phyloP scores from a whole-genome alignment of 2,113 vertebrate species.

The Phyllopteryx taeniolatus region DNA sequence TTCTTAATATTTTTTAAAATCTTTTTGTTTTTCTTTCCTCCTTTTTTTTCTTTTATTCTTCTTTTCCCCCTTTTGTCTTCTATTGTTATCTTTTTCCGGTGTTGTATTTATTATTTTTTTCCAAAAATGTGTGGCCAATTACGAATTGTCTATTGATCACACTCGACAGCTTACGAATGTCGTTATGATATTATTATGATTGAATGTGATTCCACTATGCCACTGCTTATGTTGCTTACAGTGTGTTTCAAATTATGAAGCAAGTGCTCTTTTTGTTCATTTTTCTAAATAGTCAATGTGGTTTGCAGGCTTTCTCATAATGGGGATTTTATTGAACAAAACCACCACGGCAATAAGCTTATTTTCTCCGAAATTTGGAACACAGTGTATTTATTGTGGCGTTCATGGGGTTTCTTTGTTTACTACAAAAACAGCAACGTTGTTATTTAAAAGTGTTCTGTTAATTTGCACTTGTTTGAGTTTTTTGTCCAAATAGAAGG shows the following conservation, averaged over 20 bases:
- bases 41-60: not conserved
- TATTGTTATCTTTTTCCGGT: not conserved
- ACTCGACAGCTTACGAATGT: not conserved
- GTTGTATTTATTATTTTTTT: not conserved
- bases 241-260: not conserved
- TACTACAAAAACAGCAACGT: not conserved
- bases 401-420: not conserved
- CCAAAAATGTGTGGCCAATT: constrained; percentile 5
- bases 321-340: too few species aligned
- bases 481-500: not conserved
- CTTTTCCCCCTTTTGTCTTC: not conserved
- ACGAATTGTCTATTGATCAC: constrained; percentile 12
- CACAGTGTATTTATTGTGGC: not conserved
- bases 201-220: not conserved
- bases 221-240: not conserved
- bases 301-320: too few species aligned
- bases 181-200: not conserved
- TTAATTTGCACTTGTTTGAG: not conserved
- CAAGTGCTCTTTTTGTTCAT: not conserved
- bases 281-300: too few species aligned
- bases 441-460: not conserved
- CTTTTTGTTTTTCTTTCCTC: not conserved
- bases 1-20: not conserved
- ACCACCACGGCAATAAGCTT: not conserved
- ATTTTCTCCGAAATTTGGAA: not conserved